phyloP scores from a whole-genome alignment of 1,140 invertebrate genomes.

The Pristionchus pacificus region DNA sequence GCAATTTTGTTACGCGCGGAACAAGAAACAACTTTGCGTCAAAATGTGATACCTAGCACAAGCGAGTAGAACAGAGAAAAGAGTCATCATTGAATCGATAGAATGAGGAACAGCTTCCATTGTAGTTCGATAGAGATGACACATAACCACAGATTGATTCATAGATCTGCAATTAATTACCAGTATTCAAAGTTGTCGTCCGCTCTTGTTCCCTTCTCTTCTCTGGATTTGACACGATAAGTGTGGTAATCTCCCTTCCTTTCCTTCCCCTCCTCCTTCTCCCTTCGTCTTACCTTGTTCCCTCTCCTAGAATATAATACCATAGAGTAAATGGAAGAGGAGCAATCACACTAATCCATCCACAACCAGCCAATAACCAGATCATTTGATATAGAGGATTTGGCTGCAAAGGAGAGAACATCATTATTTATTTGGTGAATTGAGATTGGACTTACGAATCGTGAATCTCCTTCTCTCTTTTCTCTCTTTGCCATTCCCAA shows the following conservation, averaged over 20 bases:
- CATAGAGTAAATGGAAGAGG: slow-evolving; percentile 55
- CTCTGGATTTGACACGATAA: too few species aligned
- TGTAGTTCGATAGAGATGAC: slow-evolving; percentile 50
- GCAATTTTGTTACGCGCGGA: too few species aligned
- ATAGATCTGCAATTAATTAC: slow-evolving; percentile 32
- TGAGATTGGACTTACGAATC: slow-evolving; percentile 43
- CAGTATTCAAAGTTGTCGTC: background rate
- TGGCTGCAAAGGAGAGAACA: slow-evolving; percentile 40
- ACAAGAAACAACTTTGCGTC: too few species aligned
- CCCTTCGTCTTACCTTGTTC: slow-evolving; percentile 39
- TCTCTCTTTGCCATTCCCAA: slow-evolving; percentile 56
- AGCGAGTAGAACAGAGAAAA: slow-evolving; percentile 52
- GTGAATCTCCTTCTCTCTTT: slow-evolving; percentile 50
- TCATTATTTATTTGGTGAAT: background rate
- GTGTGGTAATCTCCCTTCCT: too few species aligned
- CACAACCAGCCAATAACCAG: slow-evolving; percentile 53
- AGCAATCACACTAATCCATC: slow-evolving; percentile 49
- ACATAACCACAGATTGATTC: slow-evolving; percentile 54
- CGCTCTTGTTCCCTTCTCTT: too few species aligned
- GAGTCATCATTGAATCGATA: slow-evolving; percentile 53
- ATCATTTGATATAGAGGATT: slow-evolving; percentile 57
- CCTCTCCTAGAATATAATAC: slow-evolving; percentile 47
- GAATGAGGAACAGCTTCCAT: slow-evolving; percentile 54
- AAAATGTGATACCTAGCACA: too few species aligned
- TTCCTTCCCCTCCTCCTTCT: too few species aligned